Evolutionary conservation across 53 echinoderm and acorn worm genomes (phyloP), one percentile per base, ranked within the genome.

Genomic region (Stichopus horrens): DNA sequence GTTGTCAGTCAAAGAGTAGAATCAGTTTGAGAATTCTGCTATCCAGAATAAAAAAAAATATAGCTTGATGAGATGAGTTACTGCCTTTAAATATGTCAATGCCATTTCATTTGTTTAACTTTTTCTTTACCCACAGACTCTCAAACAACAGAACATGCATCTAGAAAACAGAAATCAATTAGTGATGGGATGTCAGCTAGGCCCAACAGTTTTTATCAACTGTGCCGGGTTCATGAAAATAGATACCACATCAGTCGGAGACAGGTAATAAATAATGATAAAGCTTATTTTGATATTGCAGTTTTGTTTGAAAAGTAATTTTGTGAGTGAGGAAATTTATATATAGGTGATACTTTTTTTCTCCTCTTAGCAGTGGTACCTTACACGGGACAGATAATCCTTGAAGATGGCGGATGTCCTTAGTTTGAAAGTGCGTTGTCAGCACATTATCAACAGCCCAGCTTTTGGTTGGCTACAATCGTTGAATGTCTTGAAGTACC

Each of bases 201-300:
- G 99, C 19, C 99, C 99, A 4, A 98, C 96, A 57, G 99, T 98
- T 75, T 98, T 98, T 93, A 98, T 98, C 88, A 98, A 98, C 92
- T 96, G 96, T 90, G 99, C 96, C 19, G 99, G 99, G 7, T 98
- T 98, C 89, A 92, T 96, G 67, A 94, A 92, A 88, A 96, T 96
- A 21, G 99, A 98, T 56, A 98, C 99, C 9, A 90, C 95, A n/a
- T 94, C 95, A 0, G 91, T 94, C 5, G 94, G 95, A 13, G 97
- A 97, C 86, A 94, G 95, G 97, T 95, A 76, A 95, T 90, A 75
- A 18, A 9, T 9, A 21, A 75, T 5, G 75, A 75, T 67, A 67
- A 11, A 14, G 68, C 11, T 67, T n/a, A 67, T 11, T 67, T 14
- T 67, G 1, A 67, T 67, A 67, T 67, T 14, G n/a, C 68, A 67